Evolutionary conservation across 1,140 invertebrate genomes (phyloP), one percentile per base, ranked within the genome.

Genomic region (Chironomus tepperi): DNA sequence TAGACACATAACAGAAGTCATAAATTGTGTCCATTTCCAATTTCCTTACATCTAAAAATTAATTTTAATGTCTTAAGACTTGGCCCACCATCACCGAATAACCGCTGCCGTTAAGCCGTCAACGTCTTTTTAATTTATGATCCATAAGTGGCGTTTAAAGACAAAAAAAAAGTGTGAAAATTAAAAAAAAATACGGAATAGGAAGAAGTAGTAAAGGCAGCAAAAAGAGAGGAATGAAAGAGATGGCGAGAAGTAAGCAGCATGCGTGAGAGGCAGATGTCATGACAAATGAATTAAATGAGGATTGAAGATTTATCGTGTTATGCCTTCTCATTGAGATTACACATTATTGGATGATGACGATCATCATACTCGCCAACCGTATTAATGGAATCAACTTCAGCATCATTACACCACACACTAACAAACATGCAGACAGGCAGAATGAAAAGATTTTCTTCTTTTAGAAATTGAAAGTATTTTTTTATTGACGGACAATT

Each of bases 121-220:
- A 57, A n/a, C 47, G 12, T n/a, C 1, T 9, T n/a, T 57, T n/a
- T n/a, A 57, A 57, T 57, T 57, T 57, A 57, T 57, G 47, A 57
- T n/a, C 12, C 47, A 57, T 57, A 57, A 57, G 47, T 57, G 47
- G 47, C 47, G 47, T 57, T 57, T 57, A 57, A 57, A 57, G 12
- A 57, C 47, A 57, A 57, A 57, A 34, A n/a, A 34, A 57, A 57
- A 57, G 47, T 57, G 47, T 57, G 47, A 57, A 57, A 57, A 47
- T 47, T 47, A 47, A 47, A 34, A 34, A 47, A 8, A 47, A 57
- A n/a, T 57, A 57, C 3, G n/a, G 15, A 47, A 47, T 10, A 47
- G 15, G 47, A 57, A 57, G 47, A 57, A 57, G 47, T 5, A n/a
- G 24, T 34, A 34, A 34, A 34, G 47, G 47, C 12, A 47, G 42